Percentiles rank a stretch among this genome's conserved stretches.
Conservation (phyloP, 1,140 invertebrate genomes). For the Gryon sp. region DNA sequence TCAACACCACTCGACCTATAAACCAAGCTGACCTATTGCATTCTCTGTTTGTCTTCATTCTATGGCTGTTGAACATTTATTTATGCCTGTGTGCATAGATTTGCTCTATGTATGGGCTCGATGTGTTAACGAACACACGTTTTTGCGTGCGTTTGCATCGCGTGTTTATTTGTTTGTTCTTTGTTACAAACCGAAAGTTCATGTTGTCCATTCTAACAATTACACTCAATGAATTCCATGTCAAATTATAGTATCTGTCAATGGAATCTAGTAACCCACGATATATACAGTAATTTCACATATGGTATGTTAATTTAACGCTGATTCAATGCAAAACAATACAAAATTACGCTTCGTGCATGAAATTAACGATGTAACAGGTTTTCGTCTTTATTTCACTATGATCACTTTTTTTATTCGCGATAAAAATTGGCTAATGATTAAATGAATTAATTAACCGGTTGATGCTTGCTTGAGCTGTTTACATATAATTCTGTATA, state of each 20-base stretch:
- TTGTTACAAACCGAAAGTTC: neutral
- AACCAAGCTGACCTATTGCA: constrained; percentile 16
- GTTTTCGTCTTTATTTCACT: too few relatives aligned
- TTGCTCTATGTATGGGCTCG: too few relatives aligned
- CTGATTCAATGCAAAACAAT: neutral
- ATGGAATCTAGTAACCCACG: neutral
- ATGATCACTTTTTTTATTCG: too few relatives aligned
- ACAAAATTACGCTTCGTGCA: neutral
- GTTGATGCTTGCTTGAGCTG: too few relatives aligned
- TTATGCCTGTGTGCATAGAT: too few relatives aligned
- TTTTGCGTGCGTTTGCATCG: constrained; percentile 38
- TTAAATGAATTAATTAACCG: too few relatives aligned
- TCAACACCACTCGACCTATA: constrained; percentile 43
- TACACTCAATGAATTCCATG: neutral
- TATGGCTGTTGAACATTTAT: too few relatives aligned
- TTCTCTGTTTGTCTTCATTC: constrained; percentile 1
- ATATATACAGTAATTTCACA: neutral
- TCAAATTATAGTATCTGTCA: neutral
- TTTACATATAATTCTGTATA: too few relatives aligned
- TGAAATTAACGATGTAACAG: too few relatives aligned
- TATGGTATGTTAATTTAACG: too few relatives aligned
- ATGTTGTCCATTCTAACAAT: neutral
- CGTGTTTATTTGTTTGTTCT: constrained; percentile 16
- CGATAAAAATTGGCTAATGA: too few relatives aligned
- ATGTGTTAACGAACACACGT: too few relatives aligned